phyloP scores from a whole-genome alignment of 2,888 invertebrate genomes.

The Mystacides longicornis region DNA sequence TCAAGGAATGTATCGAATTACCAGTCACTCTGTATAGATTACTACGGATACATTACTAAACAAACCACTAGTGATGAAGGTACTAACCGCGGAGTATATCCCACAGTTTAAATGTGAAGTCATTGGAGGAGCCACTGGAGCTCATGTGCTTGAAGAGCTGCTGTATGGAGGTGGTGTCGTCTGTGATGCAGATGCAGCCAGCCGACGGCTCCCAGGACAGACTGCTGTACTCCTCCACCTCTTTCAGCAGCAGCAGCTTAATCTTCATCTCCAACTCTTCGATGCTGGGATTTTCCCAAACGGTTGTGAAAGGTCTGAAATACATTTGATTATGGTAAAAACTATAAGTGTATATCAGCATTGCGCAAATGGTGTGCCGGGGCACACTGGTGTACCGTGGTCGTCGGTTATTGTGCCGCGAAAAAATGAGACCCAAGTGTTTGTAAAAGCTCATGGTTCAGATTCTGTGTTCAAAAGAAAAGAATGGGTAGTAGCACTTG shows the following conservation, averaged over 20 bases:
- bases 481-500: no score
- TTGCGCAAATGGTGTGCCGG: no score
- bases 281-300: constrained; percentile 4
- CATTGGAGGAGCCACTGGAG: constrained; percentile 39
- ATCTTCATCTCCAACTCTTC: constrained; percentile 30
- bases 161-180: constrained; percentile 36
- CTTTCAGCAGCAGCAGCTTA: constrained; percentile 33
- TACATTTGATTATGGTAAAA: background rate
- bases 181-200: constrained; percentile 40
- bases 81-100: constrained; percentile 42
- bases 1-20: no score
- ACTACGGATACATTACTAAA: no score
- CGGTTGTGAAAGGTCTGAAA: constrained; percentile 15
- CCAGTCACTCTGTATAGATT: no score
- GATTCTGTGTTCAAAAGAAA: no score
- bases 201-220: constrained; percentile 41
- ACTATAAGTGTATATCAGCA: no score
- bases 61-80: background rate
- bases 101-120: constrained; percentile 46
- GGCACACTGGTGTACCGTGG: no score
- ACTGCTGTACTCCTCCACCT: constrained; percentile 43
- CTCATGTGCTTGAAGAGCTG: constrained; percentile 37
- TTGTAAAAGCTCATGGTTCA: no score
- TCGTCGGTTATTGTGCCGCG: no score
- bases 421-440: no score